phyloP scores from a whole-genome alignment of 2,797 vertebrate species.

The Catostomus latipinnis region DNA sequence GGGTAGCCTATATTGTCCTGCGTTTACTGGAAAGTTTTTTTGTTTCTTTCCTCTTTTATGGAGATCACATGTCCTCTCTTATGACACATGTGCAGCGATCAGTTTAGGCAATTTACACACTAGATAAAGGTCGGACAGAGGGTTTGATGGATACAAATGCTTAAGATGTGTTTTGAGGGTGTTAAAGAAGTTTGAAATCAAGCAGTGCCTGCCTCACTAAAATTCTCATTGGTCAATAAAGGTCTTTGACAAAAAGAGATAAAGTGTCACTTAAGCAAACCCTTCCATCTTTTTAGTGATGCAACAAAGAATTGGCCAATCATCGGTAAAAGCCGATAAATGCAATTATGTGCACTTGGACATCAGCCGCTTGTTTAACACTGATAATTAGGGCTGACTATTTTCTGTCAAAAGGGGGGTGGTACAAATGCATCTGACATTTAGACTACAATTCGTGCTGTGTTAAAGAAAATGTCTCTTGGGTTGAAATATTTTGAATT shows the following conservation, averaged over 20 bases:
- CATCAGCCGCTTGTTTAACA: too few relatives aligned
- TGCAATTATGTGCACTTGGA: too few relatives aligned
- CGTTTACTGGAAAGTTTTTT: constrained; percentile 3
- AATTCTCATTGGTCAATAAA: neutral
- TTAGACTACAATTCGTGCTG: too few relatives aligned
- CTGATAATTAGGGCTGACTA: too few relatives aligned
- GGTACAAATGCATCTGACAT: too few relatives aligned
- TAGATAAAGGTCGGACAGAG: neutral
- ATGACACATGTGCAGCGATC: neutral
- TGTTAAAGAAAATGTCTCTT: too few relatives aligned
- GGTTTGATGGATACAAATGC: neutral
- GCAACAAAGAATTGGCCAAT: too few relatives aligned
- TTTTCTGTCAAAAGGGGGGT: too few relatives aligned
- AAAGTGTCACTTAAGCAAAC: neutral
- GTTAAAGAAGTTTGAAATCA: neutral
- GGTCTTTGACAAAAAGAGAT: neutral
- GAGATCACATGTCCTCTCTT: constrained; percentile 6
- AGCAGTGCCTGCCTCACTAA: neutral
- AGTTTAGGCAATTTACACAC: neutral
- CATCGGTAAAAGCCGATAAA: too few relatives aligned
- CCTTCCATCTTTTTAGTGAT: too few relatives aligned
- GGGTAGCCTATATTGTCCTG: constrained; percentile 5
- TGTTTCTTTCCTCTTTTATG: constrained; percentile 2
- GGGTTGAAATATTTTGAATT: too few relatives aligned
- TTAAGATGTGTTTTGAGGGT: neutral